phyloP scores from a whole-genome alignment of 1,140 invertebrate genomes.

The Diachasmimorpha longicaudata region DNA sequence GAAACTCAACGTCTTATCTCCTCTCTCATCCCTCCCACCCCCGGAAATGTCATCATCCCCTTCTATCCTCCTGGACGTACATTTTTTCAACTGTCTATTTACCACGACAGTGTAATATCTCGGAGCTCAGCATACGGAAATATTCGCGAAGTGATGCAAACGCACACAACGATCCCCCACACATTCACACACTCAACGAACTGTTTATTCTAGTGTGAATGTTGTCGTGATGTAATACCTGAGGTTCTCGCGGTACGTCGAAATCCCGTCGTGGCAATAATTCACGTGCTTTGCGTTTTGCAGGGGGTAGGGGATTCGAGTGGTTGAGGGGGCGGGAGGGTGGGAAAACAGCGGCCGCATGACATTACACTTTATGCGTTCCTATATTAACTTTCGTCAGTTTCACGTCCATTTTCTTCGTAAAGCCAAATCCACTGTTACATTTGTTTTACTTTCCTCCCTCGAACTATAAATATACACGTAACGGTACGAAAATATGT shows the following conservation, averaged over 20 bases:
- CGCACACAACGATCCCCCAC: background rate
- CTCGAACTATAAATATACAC: background rate
- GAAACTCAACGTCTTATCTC: background rate
- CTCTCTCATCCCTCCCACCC: background rate
- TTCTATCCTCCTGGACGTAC: background rate
- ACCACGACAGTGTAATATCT: slow-evolving; percentile 50
- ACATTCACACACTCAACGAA: background rate
- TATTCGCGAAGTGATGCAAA: background rate
- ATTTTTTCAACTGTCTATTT: slow-evolving; percentile 20
- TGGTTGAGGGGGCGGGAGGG: background rate
- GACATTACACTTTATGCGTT: background rate
- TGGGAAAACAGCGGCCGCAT: background rate
- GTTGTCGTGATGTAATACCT: background rate
- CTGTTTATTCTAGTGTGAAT: background rate
- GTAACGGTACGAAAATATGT: background rate
- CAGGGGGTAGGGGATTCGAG: background rate
- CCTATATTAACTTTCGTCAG: slow-evolving; percentile 6
- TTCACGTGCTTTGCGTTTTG: slow-evolving; percentile 3
- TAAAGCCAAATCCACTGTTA: background rate
- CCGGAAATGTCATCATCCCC: background rate
- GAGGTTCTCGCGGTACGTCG: background rate
- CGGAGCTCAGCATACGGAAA: background rate
- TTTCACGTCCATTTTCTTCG: background rate
- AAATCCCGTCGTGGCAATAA: slow-evolving; percentile 15
- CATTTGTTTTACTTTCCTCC: background rate